A percentile compares a stretch with the other conserved stretches of the same genome.
Conservation (phyloP, 2,888 invertebrate species). For the Abrostola triplasia region DNA sequence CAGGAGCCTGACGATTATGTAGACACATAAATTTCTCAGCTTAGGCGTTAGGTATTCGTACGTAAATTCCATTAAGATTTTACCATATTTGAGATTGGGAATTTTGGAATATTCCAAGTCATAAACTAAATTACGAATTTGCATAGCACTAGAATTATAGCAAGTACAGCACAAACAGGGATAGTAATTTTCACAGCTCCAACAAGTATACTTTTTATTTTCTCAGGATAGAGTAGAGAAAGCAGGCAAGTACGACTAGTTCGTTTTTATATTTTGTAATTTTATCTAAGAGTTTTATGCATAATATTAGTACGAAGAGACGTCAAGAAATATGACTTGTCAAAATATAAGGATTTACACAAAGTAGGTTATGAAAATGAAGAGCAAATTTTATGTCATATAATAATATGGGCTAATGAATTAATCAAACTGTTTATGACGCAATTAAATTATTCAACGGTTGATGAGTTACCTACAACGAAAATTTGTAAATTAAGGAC, state of each 20-base stretch:
- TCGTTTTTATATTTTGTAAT: background rate
- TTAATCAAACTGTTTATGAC: slow-evolving; percentile 32
- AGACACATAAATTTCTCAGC: slow-evolving; percentile 46
- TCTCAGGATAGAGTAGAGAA: background rate
- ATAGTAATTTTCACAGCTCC: background rate
- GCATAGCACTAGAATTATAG: background rate
- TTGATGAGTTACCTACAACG: slow-evolving; percentile 8
- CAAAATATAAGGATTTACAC: slow-evolving; percentile 4
- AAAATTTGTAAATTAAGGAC: slow-evolving; percentile 22
- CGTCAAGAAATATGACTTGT: background rate
- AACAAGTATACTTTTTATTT: background rate
- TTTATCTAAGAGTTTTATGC: background rate
- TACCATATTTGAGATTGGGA: background rate
- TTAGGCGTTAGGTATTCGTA: slow-evolving; percentile 15
- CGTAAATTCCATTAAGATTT: slow-evolving; percentile 1
- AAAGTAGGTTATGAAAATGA: slow-evolving; percentile 10
- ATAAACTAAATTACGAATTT: background rate
- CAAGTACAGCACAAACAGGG: background rate
- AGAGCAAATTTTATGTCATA: slow-evolving; percentile 19
- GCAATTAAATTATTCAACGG: slow-evolving; percentile 38
- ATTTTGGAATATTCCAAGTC: background rate
- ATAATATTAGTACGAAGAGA: no score
- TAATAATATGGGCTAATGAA: slow-evolving; percentile 20
- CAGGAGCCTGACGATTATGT: slow-evolving; percentile 18
- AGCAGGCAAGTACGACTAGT: background rate